A percentile compares a stretch with the other conserved stretches of the same genome.
Conservation (phyloP, 2,888 invertebrate genomes). For the Endomychus coccineus region DNA sequence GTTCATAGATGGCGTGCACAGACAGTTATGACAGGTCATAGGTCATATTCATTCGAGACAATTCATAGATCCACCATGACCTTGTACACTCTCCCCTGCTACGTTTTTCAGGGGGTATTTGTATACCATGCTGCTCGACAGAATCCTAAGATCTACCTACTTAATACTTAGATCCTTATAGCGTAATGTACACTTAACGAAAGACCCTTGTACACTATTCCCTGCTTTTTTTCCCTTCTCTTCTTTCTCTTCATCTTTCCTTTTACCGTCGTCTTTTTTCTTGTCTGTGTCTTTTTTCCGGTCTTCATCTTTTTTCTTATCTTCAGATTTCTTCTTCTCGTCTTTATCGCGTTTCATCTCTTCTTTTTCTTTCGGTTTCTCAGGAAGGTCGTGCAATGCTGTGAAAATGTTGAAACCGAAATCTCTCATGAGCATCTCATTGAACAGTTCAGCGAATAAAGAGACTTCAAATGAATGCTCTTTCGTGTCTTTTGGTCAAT, state of each 20-base stretch:
- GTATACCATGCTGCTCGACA: too few species aligned
- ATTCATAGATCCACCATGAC: too few species aligned
- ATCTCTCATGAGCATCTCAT: constrained; percentile 94
- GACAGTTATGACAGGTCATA: too few species aligned
- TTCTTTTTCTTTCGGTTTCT: constrained; percentile 48
- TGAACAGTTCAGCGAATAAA: constrained; percentile 90
- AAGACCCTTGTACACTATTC: too few species aligned
- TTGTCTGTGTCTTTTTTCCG: constrained; percentile 23
- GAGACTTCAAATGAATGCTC: constrained; percentile 88
- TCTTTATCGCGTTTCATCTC: constrained; percentile 43
- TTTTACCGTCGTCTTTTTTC: constrained; percentile 43
- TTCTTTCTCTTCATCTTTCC: constrained; percentile 40
- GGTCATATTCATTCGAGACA: too few species aligned
- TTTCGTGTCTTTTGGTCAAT: constrained; percentile 87
- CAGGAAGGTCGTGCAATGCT: constrained; percentile 54
- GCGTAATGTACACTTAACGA: too few species aligned
- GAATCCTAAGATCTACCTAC: too few species aligned
- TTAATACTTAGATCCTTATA: too few species aligned
- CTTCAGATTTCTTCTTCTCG: constrained; percentile 43
- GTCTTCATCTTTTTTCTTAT: constrained; percentile 24
- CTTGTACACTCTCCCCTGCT: too few species aligned
- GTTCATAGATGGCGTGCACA: too few species aligned
- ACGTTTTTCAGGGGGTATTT: too few species aligned
- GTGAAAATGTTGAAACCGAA: constrained; percentile 90
- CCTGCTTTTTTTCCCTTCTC: constrained; percentile 37